Base-by-base conservation (phyloP, 2,797 vertebrate genomes). In the Periparus ater region DNA sequence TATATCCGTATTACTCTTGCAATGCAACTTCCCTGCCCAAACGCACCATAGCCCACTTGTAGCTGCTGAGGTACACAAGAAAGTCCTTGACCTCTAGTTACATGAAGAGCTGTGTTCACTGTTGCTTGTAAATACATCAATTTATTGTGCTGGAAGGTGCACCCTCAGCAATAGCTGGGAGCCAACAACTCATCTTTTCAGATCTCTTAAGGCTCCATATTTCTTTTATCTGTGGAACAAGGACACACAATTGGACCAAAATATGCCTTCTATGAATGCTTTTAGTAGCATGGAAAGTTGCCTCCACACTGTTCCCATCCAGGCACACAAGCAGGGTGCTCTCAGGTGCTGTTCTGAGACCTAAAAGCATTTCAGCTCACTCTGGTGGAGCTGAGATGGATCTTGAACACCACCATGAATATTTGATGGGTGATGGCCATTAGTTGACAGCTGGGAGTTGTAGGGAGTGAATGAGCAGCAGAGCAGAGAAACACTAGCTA, bases 261-360 rank as follows among this genome's bases (percentile, higher is more conserved):
- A 40, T 20, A 22, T 4, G 2, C n/a, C 34, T 61, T 76, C 9
- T 7, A 0, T 57, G n/a, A 38, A 14, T 62, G 3, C 10, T 89
- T 76, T 34, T 44, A 55, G 17, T 40, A 32, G 22, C 2, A 0
- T 8, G 26, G 47, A 7, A 54, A 58, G 27, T 32, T 83, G 2
- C 30, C 20, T 74, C 10, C 11, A 0, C 0, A 0, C 34, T 63
- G 17, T 66, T 76, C 23, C 21, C 21, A 11, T 42, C 10, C 66
- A 55, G 19, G 30, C 19, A 34, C 34, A 32, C 19, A 5, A 47
- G 51, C 47, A 63, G 55, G 8, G 2, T 29, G 7, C 57, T 90
- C 78, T 78, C 47, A 19, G 63, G 32, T 77, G 55, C 0, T 71
- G 21, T 3, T 75, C 25, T 62, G 47, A 61, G 67, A 21, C n/a